phyloP scores from a whole-genome alignment of 2,888 invertebrate genomes.

The Philhelius pedissequus region DNA sequence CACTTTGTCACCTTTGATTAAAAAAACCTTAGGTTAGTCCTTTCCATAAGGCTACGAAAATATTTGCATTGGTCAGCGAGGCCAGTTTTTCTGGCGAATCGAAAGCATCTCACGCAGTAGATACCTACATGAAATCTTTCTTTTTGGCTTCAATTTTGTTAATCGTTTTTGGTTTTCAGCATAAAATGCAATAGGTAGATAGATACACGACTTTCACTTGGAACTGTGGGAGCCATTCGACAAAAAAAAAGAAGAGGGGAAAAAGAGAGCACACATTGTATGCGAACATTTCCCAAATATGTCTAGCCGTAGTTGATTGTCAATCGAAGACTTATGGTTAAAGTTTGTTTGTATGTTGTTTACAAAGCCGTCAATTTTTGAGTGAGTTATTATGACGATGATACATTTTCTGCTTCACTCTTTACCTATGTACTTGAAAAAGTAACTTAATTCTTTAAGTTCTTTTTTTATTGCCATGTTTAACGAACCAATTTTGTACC shows the following conservation, averaged over 20 bases:
- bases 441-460: neutral
- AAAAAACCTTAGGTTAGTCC: neutral
- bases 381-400: neutral
- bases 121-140: no score
- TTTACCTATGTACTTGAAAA: neutral
- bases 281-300: neutral
- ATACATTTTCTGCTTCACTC: neutral
- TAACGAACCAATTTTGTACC: no score
- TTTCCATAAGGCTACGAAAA: neutral
- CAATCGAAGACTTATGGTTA: neutral
- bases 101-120: no score
- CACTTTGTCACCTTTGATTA: neutral
- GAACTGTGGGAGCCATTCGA: neutral
- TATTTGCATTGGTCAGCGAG: constrained; percentile 33
- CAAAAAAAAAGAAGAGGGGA: neutral
- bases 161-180: constrained; percentile 29
- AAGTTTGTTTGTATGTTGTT: neutral
- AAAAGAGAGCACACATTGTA: neutral
- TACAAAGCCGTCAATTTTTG: neutral
- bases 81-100: constrained; percentile 22
- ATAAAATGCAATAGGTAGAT: constrained; percentile 31
- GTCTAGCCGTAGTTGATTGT: neutral
- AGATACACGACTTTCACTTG: constrained; percentile 12
- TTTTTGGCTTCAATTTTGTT: neutral
- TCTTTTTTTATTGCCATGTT: neutral